Evolutionary conservation across 2,113 vertebrate genomes (phyloP).

Genomic region (Mesoclemmys tuberculata): DNA sequence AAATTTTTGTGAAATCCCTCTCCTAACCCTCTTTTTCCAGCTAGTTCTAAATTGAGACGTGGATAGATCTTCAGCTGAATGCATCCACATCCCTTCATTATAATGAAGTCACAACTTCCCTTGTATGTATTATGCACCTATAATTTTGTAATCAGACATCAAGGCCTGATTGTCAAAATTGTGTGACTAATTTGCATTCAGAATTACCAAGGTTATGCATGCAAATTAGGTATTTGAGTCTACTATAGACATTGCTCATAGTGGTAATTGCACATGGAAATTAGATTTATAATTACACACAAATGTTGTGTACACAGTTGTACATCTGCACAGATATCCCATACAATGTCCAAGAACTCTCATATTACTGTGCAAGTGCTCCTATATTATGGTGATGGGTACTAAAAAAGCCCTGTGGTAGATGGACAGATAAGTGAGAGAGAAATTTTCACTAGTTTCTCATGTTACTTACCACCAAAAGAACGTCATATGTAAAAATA

Average conservation of each 20-base stretch:
- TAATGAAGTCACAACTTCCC: not conserved
- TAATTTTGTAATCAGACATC: constrained; percentile 67
- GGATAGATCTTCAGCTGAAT: not conserved
- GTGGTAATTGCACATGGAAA: constrained; percentile 27
- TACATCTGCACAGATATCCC: not conserved
- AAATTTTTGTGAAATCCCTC: not conserved
- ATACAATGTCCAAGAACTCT: not conserved
- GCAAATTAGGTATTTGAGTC: constrained; percentile 44
- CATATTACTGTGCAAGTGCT: not conserved
- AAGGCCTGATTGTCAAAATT: constrained; percentile 62
- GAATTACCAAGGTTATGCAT: constrained; percentile 50
- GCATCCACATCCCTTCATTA: not conserved
- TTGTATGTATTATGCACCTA: constrained; percentile 14
- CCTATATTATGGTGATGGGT: not conserved
- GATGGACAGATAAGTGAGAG: not conserved
- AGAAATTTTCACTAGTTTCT: not conserved
- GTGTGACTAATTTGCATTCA: constrained; percentile 47
- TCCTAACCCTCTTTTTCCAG: not conserved
- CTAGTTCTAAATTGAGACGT: not conserved
- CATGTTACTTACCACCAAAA: not conserved
- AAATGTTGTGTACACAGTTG: not conserved
- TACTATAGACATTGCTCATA: constrained; percentile 40
- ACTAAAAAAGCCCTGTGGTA: not conserved
- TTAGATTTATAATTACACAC: not conserved
- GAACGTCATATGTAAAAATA: not conserved